Evolutionary conservation across 2,797 vertebrate species (phyloP).

Genomic region (Microcaecilia unicolor): DNA sequence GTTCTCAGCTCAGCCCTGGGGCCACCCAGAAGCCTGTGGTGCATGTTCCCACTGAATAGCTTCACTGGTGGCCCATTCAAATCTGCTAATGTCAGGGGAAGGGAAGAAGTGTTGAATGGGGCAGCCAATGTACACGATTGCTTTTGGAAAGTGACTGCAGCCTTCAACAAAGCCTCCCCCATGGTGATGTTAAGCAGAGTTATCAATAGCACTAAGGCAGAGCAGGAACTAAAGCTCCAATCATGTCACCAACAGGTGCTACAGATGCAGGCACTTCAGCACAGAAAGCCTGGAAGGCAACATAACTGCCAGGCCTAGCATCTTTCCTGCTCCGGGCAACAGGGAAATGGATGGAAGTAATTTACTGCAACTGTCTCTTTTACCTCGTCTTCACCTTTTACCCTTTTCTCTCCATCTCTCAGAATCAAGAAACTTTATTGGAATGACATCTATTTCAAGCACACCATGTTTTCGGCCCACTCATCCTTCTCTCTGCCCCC

Average conservation of each 20-base stretch:
- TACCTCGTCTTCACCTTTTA: conserved; percentile 18
- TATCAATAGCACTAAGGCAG: conserved; percentile 47
- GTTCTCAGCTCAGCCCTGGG: conserved; percentile 49
- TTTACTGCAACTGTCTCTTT: conserved; percentile 25
- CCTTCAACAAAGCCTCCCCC: conserved; percentile 54
- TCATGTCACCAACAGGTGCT: conserved; percentile 59
- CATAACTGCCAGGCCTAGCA: conserved; percentile 43
- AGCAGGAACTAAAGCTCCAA: conserved; percentile 53
- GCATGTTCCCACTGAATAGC: conserved; percentile 71
- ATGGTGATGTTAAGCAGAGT: conserved; percentile 53
- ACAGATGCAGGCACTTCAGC: conserved; percentile 48
- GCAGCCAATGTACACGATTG: conserved; percentile 59
- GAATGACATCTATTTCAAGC: too few relatives aligned
- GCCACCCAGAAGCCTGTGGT: conserved; percentile 83
- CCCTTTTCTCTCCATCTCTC: too few relatives aligned
- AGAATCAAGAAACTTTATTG: too few relatives aligned
- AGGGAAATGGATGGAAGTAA: conserved; percentile 27
- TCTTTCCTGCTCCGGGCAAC: conserved; percentile 30
- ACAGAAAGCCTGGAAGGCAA: conserved; percentile 44
- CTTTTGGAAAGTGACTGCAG: conserved; percentile 52
- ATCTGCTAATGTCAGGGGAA: conserved; percentile 64
- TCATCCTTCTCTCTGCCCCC: too few relatives aligned
- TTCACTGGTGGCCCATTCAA: conserved; percentile 93
- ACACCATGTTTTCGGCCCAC: too few relatives aligned
- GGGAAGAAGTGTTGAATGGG: conserved; percentile 40